These are phyloP conservation scores for Apocheima hispidaria DNA, from an alignment of 2,888 invertebrate genomes.

Conservation along the genomic window DNA sequence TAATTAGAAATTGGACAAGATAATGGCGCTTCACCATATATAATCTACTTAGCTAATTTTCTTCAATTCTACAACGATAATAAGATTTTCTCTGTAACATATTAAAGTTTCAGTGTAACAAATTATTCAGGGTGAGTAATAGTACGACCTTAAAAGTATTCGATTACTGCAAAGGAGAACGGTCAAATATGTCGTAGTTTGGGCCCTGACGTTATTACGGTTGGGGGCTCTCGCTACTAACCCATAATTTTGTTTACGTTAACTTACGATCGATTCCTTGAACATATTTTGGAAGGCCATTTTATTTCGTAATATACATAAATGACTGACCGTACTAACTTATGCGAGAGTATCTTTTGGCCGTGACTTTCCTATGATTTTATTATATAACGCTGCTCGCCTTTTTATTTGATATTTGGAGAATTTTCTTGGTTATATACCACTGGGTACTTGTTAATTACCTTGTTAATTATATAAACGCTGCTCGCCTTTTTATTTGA, in stretches of 20 bases:
- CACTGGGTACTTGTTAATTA: too few relatives aligned
- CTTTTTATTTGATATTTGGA: too few relatives aligned
- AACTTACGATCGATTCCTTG: constrained; percentile 34
- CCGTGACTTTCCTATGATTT: constrained; percentile 10
- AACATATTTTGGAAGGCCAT: constrained; percentile 32
- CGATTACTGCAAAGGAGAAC: constrained; percentile 46
- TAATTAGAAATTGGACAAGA: too few relatives aligned
- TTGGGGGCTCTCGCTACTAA: constrained; percentile 47
- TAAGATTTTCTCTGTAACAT: background rate
- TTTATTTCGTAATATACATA: constrained; percentile 32
- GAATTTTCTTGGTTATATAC: too few relatives aligned
- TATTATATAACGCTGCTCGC: background rate
- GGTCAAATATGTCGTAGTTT: constrained; percentile 55
- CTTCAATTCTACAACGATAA: too few relatives aligned
- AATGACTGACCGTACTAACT: constrained; percentile 32
- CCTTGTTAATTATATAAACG: too few relatives aligned
- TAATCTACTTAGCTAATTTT: too few relatives aligned
- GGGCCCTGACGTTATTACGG: constrained; percentile 53
- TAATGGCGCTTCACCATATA: too few relatives aligned
- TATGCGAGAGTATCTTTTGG: constrained; percentile 6
- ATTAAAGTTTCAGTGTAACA: background rate
- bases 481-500: too few relatives aligned
- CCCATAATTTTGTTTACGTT: constrained; percentile 42
- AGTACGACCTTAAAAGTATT: constrained; percentile 40
- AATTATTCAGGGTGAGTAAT: constrained; percentile 14